phyloP scores from a whole-genome alignment of 2,888 invertebrate species.

The Gonocerus acuteangulatus region DNA sequence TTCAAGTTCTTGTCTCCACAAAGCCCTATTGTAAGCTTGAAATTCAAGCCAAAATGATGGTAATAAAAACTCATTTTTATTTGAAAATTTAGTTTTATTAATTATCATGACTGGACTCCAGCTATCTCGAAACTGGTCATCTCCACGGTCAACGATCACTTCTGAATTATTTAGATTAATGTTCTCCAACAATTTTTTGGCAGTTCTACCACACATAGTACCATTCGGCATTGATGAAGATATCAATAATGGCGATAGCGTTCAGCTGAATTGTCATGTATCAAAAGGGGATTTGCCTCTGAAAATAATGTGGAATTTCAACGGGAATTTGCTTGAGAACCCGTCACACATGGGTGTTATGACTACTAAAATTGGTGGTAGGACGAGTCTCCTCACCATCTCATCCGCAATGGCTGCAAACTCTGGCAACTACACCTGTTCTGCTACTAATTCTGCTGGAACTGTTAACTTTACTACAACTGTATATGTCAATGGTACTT shows the following conservation, averaged over 20 bases:
- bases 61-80: no score
- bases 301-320: constrained; percentile 63
- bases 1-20: no score
- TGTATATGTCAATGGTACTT: constrained; percentile 63
- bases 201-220: constrained; percentile 62
- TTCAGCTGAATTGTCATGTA: constrained; percentile 55
- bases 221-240: constrained; percentile 51
- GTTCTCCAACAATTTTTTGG: constrained; percentile 38
- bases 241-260: constrained; percentile 57
- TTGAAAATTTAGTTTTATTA: no score
- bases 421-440: constrained; percentile 49
- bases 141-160: no score
- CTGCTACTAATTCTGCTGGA: constrained; percentile 53
- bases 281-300: constrained; percentile 64
- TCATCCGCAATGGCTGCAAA: constrained; percentile 55
- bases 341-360: constrained; percentile 42
- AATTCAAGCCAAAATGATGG: no score
- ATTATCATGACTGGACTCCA: no score
- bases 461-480: constrained; percentile 58
- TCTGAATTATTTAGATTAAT: no score
- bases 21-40: no score
- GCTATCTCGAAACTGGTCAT: no score
- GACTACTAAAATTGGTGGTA: constrained; percentile 59
- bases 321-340: constrained; percentile 45
- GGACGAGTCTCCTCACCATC: constrained; percentile 54